A percentile compares a stretch with the other conserved stretches of the same genome.
Evolutionary conservation across 2,113 vertebrate species (phyloP).

Genomic region (Polyodon spathula): DNA sequence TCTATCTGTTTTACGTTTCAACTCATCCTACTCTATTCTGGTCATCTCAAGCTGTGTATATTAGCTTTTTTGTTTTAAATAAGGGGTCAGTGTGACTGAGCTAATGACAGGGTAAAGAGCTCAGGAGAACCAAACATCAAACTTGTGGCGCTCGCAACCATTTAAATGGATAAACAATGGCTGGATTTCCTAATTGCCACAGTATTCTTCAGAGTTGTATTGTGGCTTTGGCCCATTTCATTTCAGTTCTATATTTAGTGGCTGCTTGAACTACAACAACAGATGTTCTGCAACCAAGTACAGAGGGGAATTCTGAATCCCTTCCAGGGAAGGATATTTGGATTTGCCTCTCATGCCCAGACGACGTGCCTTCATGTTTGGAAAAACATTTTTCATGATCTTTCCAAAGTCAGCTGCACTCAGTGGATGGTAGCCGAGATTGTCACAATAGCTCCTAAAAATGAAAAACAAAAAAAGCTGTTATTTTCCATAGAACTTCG

Average conservation of each 20-base stretch:
- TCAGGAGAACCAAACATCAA: no score
- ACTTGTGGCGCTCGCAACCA: no score
- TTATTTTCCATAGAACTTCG: not conserved
- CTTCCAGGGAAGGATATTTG: constrained; percentile 90
- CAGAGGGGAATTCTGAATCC: constrained; percentile 36
- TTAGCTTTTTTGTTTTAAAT: no score
- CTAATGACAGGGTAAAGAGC: no score
- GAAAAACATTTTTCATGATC: constrained; percentile 99
- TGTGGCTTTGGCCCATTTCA: constrained; percentile 40
- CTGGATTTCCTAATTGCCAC: constrained; percentile 27
- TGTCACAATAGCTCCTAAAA: constrained; percentile 98
- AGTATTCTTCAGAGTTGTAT: constrained; percentile 33
- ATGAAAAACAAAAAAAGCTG: constrained; percentile 30
- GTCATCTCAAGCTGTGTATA: no score
- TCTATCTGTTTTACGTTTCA: no score
- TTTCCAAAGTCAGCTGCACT: constrained; percentile 98
- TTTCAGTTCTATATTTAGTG: constrained; percentile 65
- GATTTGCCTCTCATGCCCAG: constrained; percentile 98
- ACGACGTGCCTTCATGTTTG: constrained; percentile 97
- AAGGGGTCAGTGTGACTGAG: no score
- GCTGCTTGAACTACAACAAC: constrained; percentile 54
- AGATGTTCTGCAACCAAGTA: constrained; percentile 53
- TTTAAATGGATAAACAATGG: constrained; percentile 42
- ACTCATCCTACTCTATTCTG: no score
- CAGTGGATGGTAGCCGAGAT: constrained; percentile 93